These are phyloP conservation scores for Diadophis punctatus DNA, from an alignment of 2,113 vertebrate species.

Conservation along the genomic window DNA sequence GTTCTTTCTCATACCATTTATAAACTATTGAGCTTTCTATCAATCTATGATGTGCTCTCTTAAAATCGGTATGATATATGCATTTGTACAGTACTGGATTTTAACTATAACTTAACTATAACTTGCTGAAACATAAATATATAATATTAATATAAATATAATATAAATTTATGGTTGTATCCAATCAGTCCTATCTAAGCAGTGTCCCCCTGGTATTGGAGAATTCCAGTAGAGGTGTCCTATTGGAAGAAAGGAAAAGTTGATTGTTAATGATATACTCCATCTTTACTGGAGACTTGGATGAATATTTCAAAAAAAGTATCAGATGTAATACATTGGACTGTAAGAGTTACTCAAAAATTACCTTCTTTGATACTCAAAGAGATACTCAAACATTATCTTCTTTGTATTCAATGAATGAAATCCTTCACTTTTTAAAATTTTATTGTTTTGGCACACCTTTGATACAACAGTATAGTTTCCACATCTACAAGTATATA, in stretches of 20 bases:
- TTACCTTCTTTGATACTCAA: not conserved
- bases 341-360: too few relatives aligned
- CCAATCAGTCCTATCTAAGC: not conserved
- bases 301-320: not conserved
- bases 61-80: not conserved
- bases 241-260: not conserved
- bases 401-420: not conserved
- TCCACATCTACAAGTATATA: not conserved
- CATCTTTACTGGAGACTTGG: too few relatives aligned
- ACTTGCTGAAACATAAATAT: not conserved
- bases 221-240: not conserved
- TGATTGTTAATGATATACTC: not conserved
- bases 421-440: not conserved
- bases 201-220: not conserved
- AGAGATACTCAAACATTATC: too few relatives aligned
- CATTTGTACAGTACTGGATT: not conserved
- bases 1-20: slow-evolving; percentile 30
- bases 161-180: not conserved
- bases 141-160: not conserved
- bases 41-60: not conserved
- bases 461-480: not conserved
- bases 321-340: not conserved
- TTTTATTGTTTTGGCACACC: not conserved
- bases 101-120: not conserved
- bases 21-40: slow-evolving; percentile 31